These are phyloP conservation scores for Salvelinus sp. DNA, from an alignment of 2,113 vertebrate species.

Conservation along the genomic window DNA sequence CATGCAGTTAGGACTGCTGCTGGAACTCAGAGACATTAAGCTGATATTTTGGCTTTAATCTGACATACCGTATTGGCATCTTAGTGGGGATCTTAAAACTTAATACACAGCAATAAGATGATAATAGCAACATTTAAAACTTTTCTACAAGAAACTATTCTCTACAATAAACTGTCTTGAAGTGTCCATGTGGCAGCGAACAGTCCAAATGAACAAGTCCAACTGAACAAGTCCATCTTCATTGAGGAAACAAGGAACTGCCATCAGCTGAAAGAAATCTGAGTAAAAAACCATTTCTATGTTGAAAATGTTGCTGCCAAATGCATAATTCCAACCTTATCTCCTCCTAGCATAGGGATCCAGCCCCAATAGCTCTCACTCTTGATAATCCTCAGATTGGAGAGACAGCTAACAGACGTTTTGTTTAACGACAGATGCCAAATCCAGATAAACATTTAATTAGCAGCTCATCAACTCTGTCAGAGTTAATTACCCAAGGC, in stretches of 20 bases:
- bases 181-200: neutral
- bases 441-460: slow-evolving; percentile 72
- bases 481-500: slow-evolving; percentile 61
- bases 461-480: slow-evolving; percentile 69
- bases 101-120: neutral
- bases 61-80: neutral
- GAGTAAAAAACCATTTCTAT: too few relatives aligned
- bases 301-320: slow-evolving; percentile 8
- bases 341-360: slow-evolving; percentile 45
- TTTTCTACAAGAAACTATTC: neutral
- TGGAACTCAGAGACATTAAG: neutral
- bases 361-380: slow-evolving; percentile 39
- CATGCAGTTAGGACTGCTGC: neutral
- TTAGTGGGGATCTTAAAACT: neutral
- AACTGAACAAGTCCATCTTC: too few relatives aligned
- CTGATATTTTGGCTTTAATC: neutral
- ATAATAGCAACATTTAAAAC: neutral
- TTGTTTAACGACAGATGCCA: slow-evolving; percentile 68
- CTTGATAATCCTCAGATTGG: slow-evolving; percentile 62
- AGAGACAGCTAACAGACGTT: slow-evolving; percentile 61
- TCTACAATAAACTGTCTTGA: neutral
- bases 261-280: neutral
- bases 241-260: neutral
- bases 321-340: slow-evolving; percentile 43
- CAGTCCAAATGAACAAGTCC: neutral